phyloP scores from a whole-genome alignment of 2,113 vertebrate species.

The Aspidoscelis tigris region DNA sequence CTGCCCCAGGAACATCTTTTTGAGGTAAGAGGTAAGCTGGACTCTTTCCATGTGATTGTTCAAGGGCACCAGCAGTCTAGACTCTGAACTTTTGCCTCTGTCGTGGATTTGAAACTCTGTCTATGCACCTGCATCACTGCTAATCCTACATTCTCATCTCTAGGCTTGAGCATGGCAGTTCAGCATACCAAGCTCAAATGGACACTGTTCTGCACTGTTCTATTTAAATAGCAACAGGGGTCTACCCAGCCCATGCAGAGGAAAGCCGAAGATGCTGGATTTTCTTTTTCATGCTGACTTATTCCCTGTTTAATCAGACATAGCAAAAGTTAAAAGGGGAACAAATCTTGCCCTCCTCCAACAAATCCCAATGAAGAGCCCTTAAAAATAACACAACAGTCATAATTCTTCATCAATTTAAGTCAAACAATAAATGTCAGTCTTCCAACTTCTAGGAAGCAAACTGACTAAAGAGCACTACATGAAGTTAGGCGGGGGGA shows the following conservation, averaged over 20 bases:
- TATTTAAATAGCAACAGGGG: conserved; percentile 69
- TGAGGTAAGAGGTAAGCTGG: conserved; percentile 1
- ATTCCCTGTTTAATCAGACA: conserved; percentile 18
- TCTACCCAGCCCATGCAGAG: conserved; percentile 39
- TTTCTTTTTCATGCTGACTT: conserved; percentile 32
- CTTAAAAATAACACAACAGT: conserved; percentile 1
- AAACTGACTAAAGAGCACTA: not conserved
- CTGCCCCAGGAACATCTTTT: not conserved
- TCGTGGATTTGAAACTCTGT: conserved; percentile 11
- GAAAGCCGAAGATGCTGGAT: conserved; percentile 53
- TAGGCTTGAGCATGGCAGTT: conserved; percentile 39
- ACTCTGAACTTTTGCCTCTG: conserved; percentile 30
- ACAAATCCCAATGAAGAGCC: not conserved
- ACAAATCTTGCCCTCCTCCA: not conserved
- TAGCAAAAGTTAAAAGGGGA: not conserved
- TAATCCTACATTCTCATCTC: not conserved
- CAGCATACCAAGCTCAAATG: conserved; percentile 48
- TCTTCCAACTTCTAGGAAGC: not conserved
- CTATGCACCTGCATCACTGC: conserved; percentile 21
- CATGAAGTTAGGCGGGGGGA: not conserved
- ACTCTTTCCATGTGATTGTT: conserved; percentile 22
- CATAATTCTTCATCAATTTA: not conserved
- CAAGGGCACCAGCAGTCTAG: conserved; percentile 28
- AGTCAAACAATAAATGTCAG: not conserved
- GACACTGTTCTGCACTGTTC: conserved; percentile 57